Conservation (phyloP, 2,888 invertebrate genomes). For the Machimus atricapillus region DNA sequence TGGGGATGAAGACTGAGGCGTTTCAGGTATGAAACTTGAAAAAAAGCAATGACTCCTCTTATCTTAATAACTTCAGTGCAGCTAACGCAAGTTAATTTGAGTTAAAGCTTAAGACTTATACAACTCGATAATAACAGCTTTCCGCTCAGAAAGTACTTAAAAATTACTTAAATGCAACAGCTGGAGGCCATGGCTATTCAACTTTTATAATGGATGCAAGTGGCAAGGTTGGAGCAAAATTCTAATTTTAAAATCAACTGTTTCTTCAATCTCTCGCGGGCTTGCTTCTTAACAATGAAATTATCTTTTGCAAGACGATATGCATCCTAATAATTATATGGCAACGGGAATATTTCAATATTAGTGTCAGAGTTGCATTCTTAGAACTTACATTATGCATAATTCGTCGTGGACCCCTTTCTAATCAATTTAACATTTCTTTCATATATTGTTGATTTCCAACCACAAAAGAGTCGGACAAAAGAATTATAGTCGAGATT, state of each 20-base stretch:
- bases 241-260: neutral
- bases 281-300: neutral
- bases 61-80: neutral
- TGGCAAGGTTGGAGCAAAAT: neutral
- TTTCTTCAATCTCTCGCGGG: neutral
- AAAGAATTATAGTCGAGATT: no score
- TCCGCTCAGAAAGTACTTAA: neutral
- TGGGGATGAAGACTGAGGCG: neutral
- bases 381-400: no score
- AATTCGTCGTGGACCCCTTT: no score
- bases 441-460: no score
- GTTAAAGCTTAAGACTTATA: neutral
- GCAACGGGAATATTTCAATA: no score
- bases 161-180: neutral
- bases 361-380: no score
- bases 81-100: neutral
- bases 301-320: no score
- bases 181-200: neutral
- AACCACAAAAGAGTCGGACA: no score
- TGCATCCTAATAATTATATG: no score
- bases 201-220: neutral
- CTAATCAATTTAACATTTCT: no score
- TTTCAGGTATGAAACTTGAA: neutral
- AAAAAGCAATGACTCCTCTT: neutral
- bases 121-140: slow-evolving; percentile 1